These are phyloP conservation scores for Pelosia muscerda DNA, from an alignment of 2,888 invertebrate genomes.

Conservation along the genomic window DNA sequence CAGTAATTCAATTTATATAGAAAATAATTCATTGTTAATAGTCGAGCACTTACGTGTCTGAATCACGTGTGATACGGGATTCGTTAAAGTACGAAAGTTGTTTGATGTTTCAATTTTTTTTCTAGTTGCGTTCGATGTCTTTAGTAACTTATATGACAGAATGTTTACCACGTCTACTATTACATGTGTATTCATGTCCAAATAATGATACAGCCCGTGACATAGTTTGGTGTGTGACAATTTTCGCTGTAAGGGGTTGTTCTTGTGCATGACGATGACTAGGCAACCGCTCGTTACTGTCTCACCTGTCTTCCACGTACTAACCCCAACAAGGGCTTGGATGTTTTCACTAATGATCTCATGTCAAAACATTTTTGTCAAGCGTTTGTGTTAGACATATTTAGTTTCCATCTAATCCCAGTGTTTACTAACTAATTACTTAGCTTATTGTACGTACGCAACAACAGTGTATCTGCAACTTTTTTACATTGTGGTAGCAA, in stretches of 20 bases:
- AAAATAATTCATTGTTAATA: no score
- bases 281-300: conserved; percentile 83
- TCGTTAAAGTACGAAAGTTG: not conserved
- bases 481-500: conserved; percentile 69
- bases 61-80: no score
- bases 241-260: conserved; percentile 79
- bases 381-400: conserved; percentile 38
- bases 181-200: conserved; percentile 49
- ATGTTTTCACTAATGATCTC: conserved; percentile 80
- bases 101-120: not conserved
- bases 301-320: conserved; percentile 71
- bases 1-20: no score
- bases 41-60: no score
- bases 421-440: conserved; percentile 58
- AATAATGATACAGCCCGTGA: conserved; percentile 79
- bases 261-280: conserved; percentile 78
- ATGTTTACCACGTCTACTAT: not conserved
- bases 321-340: conserved; percentile 55
- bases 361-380: conserved; percentile 44
- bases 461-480: conserved; percentile 58
- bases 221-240: conserved; percentile 81
- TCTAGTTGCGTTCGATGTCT: not conserved
- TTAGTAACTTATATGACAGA: no score
- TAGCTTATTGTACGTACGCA: conserved; percentile 57
- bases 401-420: conserved; percentile 24